phyloP scores from a whole-genome alignment of 2,797 vertebrate genomes.

The Columba guinea region DNA sequence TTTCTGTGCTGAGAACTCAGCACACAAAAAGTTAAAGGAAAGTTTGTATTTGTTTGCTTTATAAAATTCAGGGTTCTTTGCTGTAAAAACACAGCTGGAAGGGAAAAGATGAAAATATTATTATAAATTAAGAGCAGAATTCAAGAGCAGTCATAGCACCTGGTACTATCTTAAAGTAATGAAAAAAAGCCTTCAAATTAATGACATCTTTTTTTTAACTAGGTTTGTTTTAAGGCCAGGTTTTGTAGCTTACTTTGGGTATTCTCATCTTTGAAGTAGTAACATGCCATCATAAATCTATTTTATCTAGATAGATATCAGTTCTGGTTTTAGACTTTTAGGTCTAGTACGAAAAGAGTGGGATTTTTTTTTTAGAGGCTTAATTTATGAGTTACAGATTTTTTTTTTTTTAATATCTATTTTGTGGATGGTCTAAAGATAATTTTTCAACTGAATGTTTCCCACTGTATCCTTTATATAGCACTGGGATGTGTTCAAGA shows the following conservation, averaged over 20 bases:
- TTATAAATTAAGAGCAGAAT: neutral
- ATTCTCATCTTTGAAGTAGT: neutral
- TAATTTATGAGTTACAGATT: neutral
- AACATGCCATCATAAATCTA: neutral
- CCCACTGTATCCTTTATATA: conserved; percentile 58
- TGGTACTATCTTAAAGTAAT: neutral
- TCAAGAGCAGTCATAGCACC: neutral
- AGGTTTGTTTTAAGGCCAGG: neutral
- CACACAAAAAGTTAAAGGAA: neutral
- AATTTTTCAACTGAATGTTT: neutral
- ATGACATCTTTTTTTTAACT: neutral
- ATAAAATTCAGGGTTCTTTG: neutral
- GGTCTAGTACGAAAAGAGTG: neutral
- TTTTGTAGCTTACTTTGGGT: neutral
- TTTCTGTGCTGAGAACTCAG: neutral
- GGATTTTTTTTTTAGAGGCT: neutral
- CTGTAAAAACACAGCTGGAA: neutral
- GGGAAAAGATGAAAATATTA: neutral
- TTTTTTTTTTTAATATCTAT: neutral
- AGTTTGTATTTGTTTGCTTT: neutral
- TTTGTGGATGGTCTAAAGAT: neutral
- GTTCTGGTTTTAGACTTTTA: neutral
- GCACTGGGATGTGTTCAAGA: conserved; percentile 97
- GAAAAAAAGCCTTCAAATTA: neutral
- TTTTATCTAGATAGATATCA: neutral